Conservation (phyloP, 2,113 vertebrate genomes). For the Pituophis catenifer region DNA sequence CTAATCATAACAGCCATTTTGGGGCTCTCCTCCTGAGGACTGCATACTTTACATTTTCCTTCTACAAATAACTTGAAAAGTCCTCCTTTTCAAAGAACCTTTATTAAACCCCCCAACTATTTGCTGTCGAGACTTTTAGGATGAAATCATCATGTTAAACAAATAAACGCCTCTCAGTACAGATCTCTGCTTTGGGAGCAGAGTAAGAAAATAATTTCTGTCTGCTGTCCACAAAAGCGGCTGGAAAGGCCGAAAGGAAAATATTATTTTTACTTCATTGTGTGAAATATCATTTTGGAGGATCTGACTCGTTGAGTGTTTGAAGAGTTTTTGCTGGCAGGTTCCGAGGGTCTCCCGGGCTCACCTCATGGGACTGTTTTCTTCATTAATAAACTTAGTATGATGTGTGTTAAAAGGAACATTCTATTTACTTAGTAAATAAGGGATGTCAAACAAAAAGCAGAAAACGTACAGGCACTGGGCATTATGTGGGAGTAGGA, state of each 20-base stretch:
- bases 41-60: slow-evolving; percentile 61
- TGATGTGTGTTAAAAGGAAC: slow-evolving; percentile 81
- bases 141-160: slow-evolving; percentile 82
- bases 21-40: slow-evolving; percentile 47
- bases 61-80: slow-evolving; percentile 64
- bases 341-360: slow-evolving; percentile 74
- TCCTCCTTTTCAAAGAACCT: slow-evolving; percentile 71
- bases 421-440: slow-evolving; percentile 84
- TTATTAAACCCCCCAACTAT: slow-evolving; percentile 81
- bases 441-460: slow-evolving; percentile 77
- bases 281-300: slow-evolving; percentile 85
- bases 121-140: slow-evolving; percentile 80
- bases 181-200: slow-evolving; percentile 80
- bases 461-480: slow-evolving; percentile 70
- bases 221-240: slow-evolving; percentile 77
- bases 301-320: slow-evolving; percentile 74
- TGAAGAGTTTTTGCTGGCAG: slow-evolving; percentile 81
- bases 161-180: slow-evolving; percentile 81
- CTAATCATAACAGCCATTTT: slow-evolving; percentile 54
- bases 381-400: slow-evolving; percentile 83
- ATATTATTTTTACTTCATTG: slow-evolving; percentile 89
- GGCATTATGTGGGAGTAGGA: slow-evolving; percentile 57
- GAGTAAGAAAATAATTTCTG: slow-evolving; percentile 83
- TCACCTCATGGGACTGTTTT: slow-evolving; percentile 79
- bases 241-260: slow-evolving; percentile 83